These are phyloP conservation scores for Falcunculus frontatus DNA, from an alignment of 2,113 vertebrate species.

Conservation along the genomic window DNA sequence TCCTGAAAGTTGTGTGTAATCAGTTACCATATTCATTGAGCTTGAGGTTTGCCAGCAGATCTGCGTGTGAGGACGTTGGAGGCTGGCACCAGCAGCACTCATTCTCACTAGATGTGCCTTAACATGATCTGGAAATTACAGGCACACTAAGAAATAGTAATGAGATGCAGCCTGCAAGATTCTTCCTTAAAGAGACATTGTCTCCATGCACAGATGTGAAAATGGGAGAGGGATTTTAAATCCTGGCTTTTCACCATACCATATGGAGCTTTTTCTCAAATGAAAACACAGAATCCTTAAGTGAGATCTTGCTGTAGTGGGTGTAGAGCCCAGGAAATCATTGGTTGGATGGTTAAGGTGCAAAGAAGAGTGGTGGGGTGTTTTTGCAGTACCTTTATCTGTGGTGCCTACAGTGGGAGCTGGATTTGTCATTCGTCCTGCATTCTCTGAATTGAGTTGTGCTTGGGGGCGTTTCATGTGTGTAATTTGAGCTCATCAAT, in stretches of 20 bases:
- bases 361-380: not conserved
- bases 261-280: not conserved
- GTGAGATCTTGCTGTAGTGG: fast-evolving
- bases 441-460: not conserved
- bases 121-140: not conserved
- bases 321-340: not conserved
- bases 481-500: not conserved
- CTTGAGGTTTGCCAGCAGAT: not conserved
- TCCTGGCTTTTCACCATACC: not conserved
- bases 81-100: not conserved
- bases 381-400: not conserved
- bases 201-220: not conserved
- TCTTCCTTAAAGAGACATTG: not conserved
- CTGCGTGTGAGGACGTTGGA: not conserved
- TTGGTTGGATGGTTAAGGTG: not conserved
- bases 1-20: not conserved
- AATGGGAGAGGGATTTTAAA: not conserved
- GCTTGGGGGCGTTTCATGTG: not conserved
- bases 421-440: not conserved
- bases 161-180: not conserved
- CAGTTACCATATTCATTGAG: not conserved
- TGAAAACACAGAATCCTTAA: not conserved
- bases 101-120: not conserved
- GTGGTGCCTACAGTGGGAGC: not conserved
- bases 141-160: not conserved